Conservation (phyloP, 2,888 invertebrate species). For the Leptinotarsa peninsularis region DNA sequence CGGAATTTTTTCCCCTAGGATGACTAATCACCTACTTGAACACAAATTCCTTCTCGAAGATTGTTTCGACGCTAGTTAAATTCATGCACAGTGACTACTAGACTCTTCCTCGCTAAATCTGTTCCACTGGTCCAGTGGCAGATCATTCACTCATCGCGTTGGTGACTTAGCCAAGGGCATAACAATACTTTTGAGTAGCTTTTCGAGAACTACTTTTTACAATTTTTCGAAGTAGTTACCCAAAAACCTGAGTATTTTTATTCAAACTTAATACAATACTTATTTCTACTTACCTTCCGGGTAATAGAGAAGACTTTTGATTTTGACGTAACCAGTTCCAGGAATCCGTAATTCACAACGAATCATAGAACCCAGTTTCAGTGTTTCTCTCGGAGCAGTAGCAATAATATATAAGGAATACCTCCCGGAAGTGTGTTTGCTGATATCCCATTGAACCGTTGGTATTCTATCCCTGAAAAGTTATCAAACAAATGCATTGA, state of each 20-base stretch:
- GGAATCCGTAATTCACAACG: slow-evolving; percentile 65
- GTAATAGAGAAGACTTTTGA: slow-evolving; percentile 63
- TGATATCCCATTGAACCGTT: slow-evolving; percentile 62
- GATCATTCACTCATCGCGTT: too few species aligned
- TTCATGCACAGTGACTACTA: too few species aligned
- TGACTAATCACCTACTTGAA: too few species aligned
- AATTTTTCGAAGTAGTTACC: too few species aligned
- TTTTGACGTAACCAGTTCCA: slow-evolving; percentile 64
- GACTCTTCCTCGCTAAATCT: too few species aligned
- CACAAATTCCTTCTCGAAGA: too few species aligned
- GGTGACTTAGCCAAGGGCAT: too few species aligned
- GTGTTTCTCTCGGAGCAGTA: slow-evolving; percentile 52
- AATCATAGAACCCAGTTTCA: slow-evolving; percentile 61
- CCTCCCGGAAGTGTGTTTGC: slow-evolving; percentile 55
- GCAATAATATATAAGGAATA: slow-evolving; percentile 59
- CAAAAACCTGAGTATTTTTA: background rate
- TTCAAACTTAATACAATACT: background rate
- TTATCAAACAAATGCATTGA: background rate
- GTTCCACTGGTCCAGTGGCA: too few species aligned
- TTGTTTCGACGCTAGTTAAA: too few species aligned
- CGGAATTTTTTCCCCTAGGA: too few species aligned
- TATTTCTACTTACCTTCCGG: slow-evolving; percentile 51
- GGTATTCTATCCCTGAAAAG: slow-evolving; percentile 57
- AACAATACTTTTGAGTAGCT: too few species aligned
- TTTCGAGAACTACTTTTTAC: too few species aligned